Evolutionary conservation across 2,113 vertebrate species (phyloP).

Genomic region (Nerophis lumbriciformis): DNA sequence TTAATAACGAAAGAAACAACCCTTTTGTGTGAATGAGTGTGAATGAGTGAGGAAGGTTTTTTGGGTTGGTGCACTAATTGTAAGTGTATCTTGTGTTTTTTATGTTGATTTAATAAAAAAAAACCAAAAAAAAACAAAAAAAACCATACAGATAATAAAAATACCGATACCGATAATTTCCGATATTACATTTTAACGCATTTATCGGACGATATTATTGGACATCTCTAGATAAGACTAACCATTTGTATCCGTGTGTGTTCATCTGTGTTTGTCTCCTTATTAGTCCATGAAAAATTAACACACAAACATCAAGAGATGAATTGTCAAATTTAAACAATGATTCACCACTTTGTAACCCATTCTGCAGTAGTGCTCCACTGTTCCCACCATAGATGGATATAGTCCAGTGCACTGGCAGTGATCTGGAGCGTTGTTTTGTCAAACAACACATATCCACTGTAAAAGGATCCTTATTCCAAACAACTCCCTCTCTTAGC

Average conservation of each 20-base stretch:
- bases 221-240: no score
- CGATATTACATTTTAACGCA: no score
- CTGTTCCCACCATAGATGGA: slow-evolving; percentile 56
- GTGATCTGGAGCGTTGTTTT: slow-evolving; percentile 28
- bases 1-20: no score
- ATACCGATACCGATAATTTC: no score
- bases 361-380: slow-evolving; percentile 10
- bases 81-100: no score
- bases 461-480: slow-evolving; percentile 22
- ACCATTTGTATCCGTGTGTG: neutral
- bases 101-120: no score
- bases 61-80: no score
- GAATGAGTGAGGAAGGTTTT: no score
- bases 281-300: neutral
- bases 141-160: no score
- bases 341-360: slow-evolving; percentile 33
- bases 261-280: neutral
- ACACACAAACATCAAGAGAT: neutral
- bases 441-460: slow-evolving; percentile 39
- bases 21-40: no score
- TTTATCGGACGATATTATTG: no score
- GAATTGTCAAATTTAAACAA: neutral
- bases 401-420: slow-evolving; percentile 18
- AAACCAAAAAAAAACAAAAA: no score
- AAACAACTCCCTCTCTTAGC: slow-evolving; percentile 24